Percentiles rank a stretch among this genome's conserved stretches.
Evolutionary conservation across 2,113 vertebrate species (phyloP).

Genomic region (Percopsis transmontana): DNA sequence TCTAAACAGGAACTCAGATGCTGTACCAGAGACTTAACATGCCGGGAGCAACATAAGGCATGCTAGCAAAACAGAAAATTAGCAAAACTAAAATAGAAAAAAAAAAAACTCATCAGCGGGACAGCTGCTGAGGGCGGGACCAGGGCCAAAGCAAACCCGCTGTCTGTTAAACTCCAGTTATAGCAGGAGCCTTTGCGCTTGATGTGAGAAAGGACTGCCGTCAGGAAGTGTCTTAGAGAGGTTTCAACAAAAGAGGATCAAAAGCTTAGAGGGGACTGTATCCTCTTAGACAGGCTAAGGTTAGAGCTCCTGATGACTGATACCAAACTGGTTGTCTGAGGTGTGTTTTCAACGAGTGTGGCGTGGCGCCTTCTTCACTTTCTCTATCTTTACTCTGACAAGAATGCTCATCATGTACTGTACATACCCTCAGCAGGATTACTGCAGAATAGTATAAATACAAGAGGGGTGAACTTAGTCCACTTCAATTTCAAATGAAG

Average conservation of each 20-base stretch:
- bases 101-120: constrained; percentile 47
- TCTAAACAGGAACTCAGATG: constrained; percentile 50
- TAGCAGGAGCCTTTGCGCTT: constrained; percentile 34
- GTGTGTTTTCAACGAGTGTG: constrained; percentile 16
- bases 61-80: not conserved
- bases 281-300: constrained; percentile 46
- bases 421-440: too few relatives aligned
- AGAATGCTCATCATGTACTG: too few relatives aligned
- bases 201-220: constrained; percentile 24
- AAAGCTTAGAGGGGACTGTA: constrained; percentile 61
- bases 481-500: not conserved
- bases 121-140: constrained; percentile 53
- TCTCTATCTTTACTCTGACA: not conserved
- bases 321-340: constrained; percentile 37
- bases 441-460: too few relatives aligned
- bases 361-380: not conserved
- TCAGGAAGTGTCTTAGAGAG: constrained; percentile 37
- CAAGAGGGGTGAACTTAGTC: too few relatives aligned
- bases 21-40: constrained; percentile 13
- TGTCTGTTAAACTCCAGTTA: constrained; percentile 44
- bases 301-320: constrained; percentile 48
- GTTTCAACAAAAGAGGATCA: constrained; percentile 69
- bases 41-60: constrained; percentile 44
- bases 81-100: not conserved
- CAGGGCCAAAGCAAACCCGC: constrained; percentile 42